A percentile compares a stretch with the other conserved stretches of the same genome.
Evolutionary conservation across 2,797 vertebrate species (phyloP).

Genomic region (Galagoides demidoff): DNA sequence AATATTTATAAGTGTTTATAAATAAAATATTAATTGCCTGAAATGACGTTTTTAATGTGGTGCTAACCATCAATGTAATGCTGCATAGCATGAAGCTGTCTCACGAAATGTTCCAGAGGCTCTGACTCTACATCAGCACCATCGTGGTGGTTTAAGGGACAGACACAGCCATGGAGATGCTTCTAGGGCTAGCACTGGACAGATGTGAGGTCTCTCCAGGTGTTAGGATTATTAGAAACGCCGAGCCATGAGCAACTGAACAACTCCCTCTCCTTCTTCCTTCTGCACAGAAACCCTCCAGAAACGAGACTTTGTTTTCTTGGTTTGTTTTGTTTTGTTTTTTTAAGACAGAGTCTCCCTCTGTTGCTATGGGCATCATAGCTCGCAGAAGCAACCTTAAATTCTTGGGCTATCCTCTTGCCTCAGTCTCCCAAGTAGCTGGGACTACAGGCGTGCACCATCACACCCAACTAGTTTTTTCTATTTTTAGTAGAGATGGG

Average conservation of each 20-base stretch:
- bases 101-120: slow-evolving; percentile 54
- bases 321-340: too few relatives aligned
- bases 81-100: slow-evolving; percentile 26
- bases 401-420: too few relatives aligned
- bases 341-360: too few relatives aligned
- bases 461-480: too few relatives aligned
- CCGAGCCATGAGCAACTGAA: neutral
- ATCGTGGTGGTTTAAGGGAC: neutral
- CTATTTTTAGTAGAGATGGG: too few relatives aligned
- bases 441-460: too few relatives aligned
- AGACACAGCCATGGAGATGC: neutral
- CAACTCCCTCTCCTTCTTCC: neutral
- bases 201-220: neutral
- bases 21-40: slow-evolving; percentile 86
- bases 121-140: neutral
- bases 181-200: neutral
- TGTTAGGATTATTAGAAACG: neutral
- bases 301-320: neutral
- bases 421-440: too few relatives aligned
- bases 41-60: slow-evolving; percentile 82
- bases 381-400: too few relatives aligned
- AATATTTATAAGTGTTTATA: slow-evolving; percentile 85
- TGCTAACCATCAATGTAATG: slow-evolving; percentile 62
- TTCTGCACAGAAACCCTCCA: neutral
- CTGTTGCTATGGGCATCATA: too few relatives aligned